Evolutionary conservation across 2,888 invertebrate species (phyloP).

Genomic region (Gortyna flavago): DNA sequence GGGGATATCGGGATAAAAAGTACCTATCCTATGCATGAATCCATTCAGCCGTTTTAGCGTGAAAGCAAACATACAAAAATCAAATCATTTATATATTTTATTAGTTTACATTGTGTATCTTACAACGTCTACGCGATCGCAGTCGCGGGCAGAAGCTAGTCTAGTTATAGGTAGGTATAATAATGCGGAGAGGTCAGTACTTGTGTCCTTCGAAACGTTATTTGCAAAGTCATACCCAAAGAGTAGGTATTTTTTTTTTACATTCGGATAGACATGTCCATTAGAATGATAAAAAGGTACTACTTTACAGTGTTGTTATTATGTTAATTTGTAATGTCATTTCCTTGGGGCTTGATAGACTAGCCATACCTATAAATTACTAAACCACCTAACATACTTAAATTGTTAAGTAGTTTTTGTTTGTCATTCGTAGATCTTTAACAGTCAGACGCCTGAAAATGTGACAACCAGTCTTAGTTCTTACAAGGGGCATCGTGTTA

Average conservation of each 20-base stretch:
- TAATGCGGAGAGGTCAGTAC: background rate
- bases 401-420: too few relatives aligned
- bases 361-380: background rate
- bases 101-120: background rate
- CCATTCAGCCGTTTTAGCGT: too few relatives aligned
- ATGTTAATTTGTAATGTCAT: slow-evolving; percentile 7
- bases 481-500: background rate
- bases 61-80: too few relatives aligned
- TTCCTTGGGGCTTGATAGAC: background rate
- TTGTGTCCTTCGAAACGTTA: background rate
- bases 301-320: background rate
- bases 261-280: background rate
- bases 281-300: background rate
- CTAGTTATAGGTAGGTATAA: background rate
- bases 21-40: too few relatives aligned
- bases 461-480: background rate
- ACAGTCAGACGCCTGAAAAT: background rate
- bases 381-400: too few relatives aligned
- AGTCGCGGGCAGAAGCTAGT: background rate
- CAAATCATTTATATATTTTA: too few relatives aligned
- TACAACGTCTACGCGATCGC: background rate
- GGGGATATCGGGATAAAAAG: too few relatives aligned
- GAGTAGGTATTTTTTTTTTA: background rate
- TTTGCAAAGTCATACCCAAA: slow-evolving; percentile 8
- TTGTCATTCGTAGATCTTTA: too few relatives aligned